Evolutionary conservation across 92 coral and sea anemone genomes (phyloP), one percentile per base, ranked within the genome.

Genomic region (Porites evermanni): DNA sequence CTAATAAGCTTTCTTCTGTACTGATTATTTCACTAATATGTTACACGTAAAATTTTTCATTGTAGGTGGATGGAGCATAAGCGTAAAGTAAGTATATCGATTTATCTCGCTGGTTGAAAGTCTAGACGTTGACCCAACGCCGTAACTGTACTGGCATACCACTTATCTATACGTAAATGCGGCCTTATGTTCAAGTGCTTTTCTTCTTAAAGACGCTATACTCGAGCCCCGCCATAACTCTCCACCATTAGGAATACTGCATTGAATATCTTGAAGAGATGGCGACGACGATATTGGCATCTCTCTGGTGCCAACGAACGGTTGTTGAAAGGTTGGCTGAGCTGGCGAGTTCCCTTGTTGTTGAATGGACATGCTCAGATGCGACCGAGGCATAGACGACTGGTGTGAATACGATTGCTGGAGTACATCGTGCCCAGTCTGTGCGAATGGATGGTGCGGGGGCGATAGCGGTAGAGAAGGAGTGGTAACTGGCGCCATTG

Each of bases 141-240:
- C 53, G 29, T 54, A 44, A 74, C 75, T 53, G 80, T 23, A 24
- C 3, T 52, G 52, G 64, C 63, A 24, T 12, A 20, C 2, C 11
- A 85, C 79, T 92, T 87, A 94, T 89, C 99, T 90, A 82, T 92
- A 95, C 10, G 93, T 86, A 85, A 95, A 89, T 16, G 94, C 93
- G 2, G 99, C 93, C 74, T 91, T 86, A 50, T 95, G 98, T 88
- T 97, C 99, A 3, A 97, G 82, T 18, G 99, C 99, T 92, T 97
- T 97, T 75, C 99, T 87, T 19, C 99, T 93, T 82, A 97, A 77
- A 20, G 95, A 93, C 44, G 98, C 98, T 72, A 97, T 95, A 74
- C 99, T 97, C 0, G 98, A 89, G n/a, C 99, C 99, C n/a, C 98
- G 93, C 99, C 99, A 97, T 77, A 93, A 89, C 92, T 97, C 99